phyloP scores from a whole-genome alignment of 2,888 invertebrate species.

The Pseudococcus longispinus region DNA sequence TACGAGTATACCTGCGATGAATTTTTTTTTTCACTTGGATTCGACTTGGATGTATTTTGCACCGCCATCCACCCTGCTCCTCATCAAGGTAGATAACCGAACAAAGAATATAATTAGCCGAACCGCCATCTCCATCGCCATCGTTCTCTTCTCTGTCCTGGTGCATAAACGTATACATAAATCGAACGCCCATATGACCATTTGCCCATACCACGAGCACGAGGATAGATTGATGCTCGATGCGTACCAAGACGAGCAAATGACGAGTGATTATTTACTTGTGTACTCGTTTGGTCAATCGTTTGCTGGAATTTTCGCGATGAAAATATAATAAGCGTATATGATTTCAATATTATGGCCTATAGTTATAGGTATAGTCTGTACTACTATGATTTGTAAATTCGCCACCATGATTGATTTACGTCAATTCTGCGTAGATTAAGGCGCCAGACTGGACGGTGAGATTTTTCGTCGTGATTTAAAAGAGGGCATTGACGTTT shows the following conservation, averaged over 20 bases:
- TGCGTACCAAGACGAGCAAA: background rate
- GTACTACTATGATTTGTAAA: background rate
- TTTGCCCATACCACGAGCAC: too few relatives aligned
- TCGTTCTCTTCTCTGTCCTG: background rate
- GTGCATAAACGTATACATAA: too few relatives aligned
- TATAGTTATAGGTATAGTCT: too few relatives aligned
- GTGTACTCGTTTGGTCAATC: background rate
- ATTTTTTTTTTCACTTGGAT: background rate
- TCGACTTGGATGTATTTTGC: background rate
- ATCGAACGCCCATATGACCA: background rate
- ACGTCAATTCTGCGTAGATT: background rate
- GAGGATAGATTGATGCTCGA: background rate
- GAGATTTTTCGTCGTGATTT: background rate
- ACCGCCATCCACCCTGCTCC: too few relatives aligned
- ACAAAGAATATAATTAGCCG: constrained; percentile 24
- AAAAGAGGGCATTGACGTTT: background rate
- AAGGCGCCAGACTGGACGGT: background rate
- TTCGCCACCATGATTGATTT: background rate
- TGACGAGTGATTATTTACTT: background rate
- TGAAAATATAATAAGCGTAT: background rate
- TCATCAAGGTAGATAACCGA: background rate
- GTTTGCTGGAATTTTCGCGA: background rate
- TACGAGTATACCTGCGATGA: background rate
- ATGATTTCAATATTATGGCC: background rate
- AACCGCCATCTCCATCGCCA: background rate